Evolutionary conservation across 2,113 vertebrate species (phyloP).

Genomic region (Notechis scutatus): DNA sequence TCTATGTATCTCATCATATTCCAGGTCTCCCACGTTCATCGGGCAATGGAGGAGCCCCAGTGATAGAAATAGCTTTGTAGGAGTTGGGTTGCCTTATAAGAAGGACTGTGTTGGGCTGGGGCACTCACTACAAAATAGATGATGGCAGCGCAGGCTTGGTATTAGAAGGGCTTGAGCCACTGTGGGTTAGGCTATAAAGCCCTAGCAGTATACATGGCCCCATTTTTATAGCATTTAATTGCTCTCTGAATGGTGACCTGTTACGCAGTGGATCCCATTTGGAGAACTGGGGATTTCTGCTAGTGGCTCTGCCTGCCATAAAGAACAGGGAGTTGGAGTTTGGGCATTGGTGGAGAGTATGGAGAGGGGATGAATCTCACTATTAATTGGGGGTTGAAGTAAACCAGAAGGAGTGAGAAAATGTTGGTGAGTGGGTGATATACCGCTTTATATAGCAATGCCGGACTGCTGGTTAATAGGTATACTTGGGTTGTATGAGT

Average conservation of each 20-base stretch:
- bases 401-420: neutral
- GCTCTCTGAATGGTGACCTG: neutral
- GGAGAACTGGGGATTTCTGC: neutral
- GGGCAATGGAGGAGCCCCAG: neutral
- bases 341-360: neutral
- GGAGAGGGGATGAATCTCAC: neutral
- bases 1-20: neutral
- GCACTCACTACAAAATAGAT: neutral
- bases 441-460: neutral
- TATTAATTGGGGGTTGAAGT: neutral
- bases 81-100: neutral
- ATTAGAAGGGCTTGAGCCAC: neutral
- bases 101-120: neutral
- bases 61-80: neutral
- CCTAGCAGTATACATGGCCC: neutral
- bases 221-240: neutral
- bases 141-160: neutral
- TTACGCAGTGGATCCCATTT: neutral
- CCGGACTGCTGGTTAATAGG: neutral
- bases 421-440: neutral
- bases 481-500: neutral
- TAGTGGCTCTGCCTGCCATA: neutral
- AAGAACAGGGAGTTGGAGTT: neutral
- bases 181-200: neutral
- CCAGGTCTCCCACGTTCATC: neutral